Evolutionary conservation across 2,888 invertebrate species (phyloP).

Genomic region (Axea sp.): DNA sequence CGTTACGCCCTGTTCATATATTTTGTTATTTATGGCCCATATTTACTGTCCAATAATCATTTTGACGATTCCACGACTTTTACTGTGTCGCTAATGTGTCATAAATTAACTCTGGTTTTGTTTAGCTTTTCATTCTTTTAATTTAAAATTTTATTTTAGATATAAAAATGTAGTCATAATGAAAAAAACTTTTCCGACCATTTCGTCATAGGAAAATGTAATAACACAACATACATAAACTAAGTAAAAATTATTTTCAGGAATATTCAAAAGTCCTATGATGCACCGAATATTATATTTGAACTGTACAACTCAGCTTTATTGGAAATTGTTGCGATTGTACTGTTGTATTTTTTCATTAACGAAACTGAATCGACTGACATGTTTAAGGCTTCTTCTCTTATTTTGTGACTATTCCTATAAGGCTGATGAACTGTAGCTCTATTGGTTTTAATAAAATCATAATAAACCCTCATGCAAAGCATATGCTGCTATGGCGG

Average conservation of each 20-base stretch:
- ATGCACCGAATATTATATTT: too few species aligned
- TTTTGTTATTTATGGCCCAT: conserved; percentile 23
- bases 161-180: too few species aligned
- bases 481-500: conserved; percentile 58
- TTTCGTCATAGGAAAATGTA: too few species aligned
- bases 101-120: conserved; percentile 12
- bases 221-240: too few species aligned
- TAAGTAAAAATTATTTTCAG: too few species aligned
- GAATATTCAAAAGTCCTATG: too few species aligned
- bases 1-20: conserved; percentile 14
- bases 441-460: conserved; percentile 51
- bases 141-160: too few species aligned
- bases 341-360: too few species aligned
- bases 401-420: conserved; percentile 13
- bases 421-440: conserved; percentile 14
- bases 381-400: conserved; percentile 17
- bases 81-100: conserved; percentile 12
- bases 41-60: conserved; percentile 27
- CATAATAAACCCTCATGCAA: conserved; percentile 65
- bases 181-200: too few species aligned
- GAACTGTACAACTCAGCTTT: too few species aligned
- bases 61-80: conserved; percentile 18
- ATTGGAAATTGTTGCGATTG: too few species aligned
- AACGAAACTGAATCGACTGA: conserved; percentile 10
- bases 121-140: too few species aligned